Evolutionary conservation across 2,797 vertebrate species (phyloP).

Genomic region (Megalops cyprinoides): DNA sequence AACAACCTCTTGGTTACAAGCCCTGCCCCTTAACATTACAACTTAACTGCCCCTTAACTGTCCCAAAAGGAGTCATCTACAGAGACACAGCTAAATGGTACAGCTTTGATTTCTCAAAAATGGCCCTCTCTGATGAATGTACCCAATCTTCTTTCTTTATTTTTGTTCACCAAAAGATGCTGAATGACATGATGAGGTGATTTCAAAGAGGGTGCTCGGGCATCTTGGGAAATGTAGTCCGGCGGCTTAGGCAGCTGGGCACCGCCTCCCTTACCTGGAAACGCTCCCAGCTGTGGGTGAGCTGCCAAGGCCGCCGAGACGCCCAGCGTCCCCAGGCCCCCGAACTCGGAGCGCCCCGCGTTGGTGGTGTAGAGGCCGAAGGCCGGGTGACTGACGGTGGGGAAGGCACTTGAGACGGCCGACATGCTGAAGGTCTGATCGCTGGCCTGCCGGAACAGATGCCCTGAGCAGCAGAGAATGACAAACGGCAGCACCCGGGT

Average conservation of each 20-base stretch:
- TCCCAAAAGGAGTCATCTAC: too few species aligned
- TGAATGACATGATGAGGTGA: too few species aligned
- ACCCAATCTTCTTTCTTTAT: background rate
- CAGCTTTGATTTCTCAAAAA: background rate
- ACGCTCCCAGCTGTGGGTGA: conserved; percentile 79
- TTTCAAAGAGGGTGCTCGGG: too few species aligned
- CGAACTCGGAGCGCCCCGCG: conserved; percentile 83
- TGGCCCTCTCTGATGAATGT: background rate
- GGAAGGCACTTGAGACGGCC: conserved; percentile 79
- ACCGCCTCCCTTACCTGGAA: conserved; percentile 86
- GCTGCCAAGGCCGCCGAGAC: conserved; percentile 78
- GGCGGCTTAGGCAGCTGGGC: too few species aligned
- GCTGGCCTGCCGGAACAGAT: conserved; percentile 73
- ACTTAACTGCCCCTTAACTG: too few species aligned
- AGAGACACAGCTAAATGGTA: background rate
- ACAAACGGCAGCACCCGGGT: conserved; percentile 7
- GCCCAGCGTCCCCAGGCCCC: conserved; percentile 84
- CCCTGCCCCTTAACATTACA: too few species aligned
- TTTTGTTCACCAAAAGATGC: too few species aligned
- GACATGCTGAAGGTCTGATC: conserved; percentile 78
- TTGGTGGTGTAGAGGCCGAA: conserved; percentile 80
- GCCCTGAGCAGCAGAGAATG: conserved; percentile 64
- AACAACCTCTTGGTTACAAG: too few species aligned
- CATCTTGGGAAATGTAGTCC: too few species aligned
- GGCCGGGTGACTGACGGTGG: conserved; percentile 77